A percentile compares a stretch with the other conserved stretches of the same genome.
Evolutionary conservation across 2,113 vertebrate genomes (phyloP).

Genomic region (Plestiodon gilberti): DNA sequence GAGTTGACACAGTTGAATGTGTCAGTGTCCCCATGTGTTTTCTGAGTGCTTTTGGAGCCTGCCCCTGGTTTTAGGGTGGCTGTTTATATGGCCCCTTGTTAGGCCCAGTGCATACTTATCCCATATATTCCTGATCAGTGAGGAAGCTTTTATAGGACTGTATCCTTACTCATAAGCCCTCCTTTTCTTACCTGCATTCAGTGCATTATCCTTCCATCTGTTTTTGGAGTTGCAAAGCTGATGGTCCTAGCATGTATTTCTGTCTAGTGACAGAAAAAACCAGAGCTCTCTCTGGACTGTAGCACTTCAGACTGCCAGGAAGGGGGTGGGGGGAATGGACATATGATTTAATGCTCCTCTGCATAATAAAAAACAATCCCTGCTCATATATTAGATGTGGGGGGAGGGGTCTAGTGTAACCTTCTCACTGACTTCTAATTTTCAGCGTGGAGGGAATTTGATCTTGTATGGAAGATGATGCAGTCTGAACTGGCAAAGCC

Average conservation of each 20-base stretch:
- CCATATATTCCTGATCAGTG: not conserved
- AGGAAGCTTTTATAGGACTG: not conserved
- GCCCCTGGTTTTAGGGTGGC: not conserved
- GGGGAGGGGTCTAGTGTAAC: not conserved
- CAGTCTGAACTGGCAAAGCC: not conserved
- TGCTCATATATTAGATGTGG: not conserved
- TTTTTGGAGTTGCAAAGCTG: not conserved
- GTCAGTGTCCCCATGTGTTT: not conserved
- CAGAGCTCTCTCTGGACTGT: no score
- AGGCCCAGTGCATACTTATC: not conserved
- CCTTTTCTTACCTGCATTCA: no score
- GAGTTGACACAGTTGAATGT: not conserved
- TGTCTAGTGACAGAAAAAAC: not conserved
- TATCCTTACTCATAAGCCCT: no score
- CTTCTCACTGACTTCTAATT: not conserved
- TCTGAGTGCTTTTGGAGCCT: no score
- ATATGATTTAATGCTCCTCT: no score
- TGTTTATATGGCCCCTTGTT: not conserved
- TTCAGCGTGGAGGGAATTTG: not conserved
- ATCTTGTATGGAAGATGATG: not conserved
- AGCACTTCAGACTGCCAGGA: no score
- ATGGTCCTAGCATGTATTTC: not conserved
- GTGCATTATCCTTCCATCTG: not conserved
- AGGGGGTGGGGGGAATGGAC: no score
- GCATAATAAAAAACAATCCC: not conserved